phyloP scores from a whole-genome alignment of 2,797 vertebrate genomes.

The Pitangus sulphuratus region DNA sequence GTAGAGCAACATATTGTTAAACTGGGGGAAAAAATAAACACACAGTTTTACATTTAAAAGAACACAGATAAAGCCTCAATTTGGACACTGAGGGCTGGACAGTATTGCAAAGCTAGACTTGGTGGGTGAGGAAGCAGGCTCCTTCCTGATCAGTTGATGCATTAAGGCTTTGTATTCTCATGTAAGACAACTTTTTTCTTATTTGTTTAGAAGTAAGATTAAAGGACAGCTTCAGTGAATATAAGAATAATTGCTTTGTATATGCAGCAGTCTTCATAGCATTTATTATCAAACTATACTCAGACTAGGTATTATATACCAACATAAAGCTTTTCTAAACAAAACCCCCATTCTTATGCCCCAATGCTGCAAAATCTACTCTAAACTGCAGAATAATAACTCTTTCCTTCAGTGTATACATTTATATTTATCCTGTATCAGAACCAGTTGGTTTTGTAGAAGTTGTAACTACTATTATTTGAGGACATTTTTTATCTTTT shows the following conservation, averaged over 20 bases:
- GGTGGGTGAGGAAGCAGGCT: neutral
- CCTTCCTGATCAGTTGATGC: neutral
- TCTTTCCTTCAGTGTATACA: neutral
- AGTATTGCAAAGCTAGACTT: neutral
- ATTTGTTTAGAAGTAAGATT: neutral
- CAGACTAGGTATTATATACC: neutral
- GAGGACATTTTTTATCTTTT: neutral
- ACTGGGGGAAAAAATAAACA: constrained; percentile 74
- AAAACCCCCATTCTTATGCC: rapidly evolving
- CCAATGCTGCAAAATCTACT: neutral
- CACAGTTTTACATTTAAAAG: neutral
- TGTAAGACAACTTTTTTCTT: neutral
- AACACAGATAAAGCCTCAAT: neutral
- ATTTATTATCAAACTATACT: neutral
- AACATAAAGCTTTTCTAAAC: neutral
- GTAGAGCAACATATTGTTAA: constrained; percentile 98
- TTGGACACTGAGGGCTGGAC: neutral
- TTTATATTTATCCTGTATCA: neutral
- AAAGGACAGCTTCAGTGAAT: neutral
- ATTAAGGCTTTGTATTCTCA: neutral
- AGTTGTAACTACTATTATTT: neutral
- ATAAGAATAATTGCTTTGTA: neutral
- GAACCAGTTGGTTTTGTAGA: neutral
- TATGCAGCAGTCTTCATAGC: neutral
- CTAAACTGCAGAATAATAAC: neutral